Evolutionary conservation across 2,113 vertebrate genomes (phyloP).

Genomic region (Pica pica): DNA sequence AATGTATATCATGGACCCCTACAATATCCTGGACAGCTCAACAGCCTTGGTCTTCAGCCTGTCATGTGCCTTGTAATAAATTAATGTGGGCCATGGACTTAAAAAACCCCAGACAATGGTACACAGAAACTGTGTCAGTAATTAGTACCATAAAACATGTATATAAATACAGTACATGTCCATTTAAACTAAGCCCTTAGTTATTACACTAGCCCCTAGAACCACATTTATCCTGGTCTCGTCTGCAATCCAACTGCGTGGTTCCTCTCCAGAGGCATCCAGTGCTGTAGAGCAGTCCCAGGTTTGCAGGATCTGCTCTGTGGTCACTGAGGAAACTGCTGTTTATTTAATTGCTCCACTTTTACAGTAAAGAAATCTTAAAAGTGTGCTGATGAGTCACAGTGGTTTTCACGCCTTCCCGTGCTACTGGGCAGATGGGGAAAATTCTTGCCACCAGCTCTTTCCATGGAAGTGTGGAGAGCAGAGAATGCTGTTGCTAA

Average conservation of each 20-base stretch:
- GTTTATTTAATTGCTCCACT: background rate
- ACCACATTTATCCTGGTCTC: background rate
- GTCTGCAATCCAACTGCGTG: background rate
- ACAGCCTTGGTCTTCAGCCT: background rate
- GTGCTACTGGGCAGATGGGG: background rate
- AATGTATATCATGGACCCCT: background rate
- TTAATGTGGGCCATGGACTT: background rate
- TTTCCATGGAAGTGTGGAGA: background rate
- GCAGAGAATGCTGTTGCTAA: background rate
- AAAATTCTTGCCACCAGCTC: background rate
- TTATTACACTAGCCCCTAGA: background rate
- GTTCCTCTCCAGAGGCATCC: background rate
- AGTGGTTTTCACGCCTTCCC: background rate
- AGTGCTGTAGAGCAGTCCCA: background rate
- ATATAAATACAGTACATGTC: background rate
- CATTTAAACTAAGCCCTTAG: background rate
- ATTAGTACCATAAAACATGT: background rate
- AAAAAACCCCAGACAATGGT: accelerated
- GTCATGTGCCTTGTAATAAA: accelerated
- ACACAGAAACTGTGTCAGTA: background rate
- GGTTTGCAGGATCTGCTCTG: background rate
- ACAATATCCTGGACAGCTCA: background rate
- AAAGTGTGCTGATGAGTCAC: background rate
- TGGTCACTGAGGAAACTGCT: background rate
- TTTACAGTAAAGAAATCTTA: background rate